Evolutionary conservation across 2,113 vertebrate species (phyloP).

Genomic region (Chunga burmeisteri): DNA sequence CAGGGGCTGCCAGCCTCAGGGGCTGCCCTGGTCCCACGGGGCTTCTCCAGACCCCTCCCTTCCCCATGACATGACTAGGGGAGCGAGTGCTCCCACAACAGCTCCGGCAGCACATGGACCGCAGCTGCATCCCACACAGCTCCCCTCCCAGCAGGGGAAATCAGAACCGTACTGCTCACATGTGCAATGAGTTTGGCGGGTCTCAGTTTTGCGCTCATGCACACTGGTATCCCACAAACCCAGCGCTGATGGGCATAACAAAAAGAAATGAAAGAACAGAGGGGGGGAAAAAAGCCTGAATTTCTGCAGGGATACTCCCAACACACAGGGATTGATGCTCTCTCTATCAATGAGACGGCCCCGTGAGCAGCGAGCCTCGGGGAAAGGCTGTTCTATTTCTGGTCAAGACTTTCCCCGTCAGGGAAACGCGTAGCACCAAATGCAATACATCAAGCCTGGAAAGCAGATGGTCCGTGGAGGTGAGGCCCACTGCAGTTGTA

Average conservation of each 20-base stretch:
- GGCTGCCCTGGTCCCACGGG: neutral
- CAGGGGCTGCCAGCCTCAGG: neutral
- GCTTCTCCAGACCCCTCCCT: neutral
- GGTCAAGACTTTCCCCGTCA: neutral
- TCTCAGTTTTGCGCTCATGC: fast-evolving
- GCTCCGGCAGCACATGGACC: fast-evolving
- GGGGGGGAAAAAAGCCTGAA: no score
- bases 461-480: constrained; percentile 46
- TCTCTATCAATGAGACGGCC: fast-evolving
- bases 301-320: neutral
- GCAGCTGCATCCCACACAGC: neutral
- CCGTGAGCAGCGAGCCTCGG: neutral
- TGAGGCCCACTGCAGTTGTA: neutral
- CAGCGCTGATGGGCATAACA: fast-evolving
- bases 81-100: fast-evolving
- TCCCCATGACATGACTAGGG: fast-evolving
- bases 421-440: neutral
- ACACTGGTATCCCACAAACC: neutral
- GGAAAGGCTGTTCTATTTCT: constrained; percentile 37
- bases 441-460: neutral
- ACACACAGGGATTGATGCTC: fast-evolving
- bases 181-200: fast-evolving
- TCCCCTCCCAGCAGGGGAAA: fast-evolving
- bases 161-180: neutral
- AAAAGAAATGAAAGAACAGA: neutral